Percentiles rank a stretch among this genome's conserved stretches.
phyloP scores from a whole-genome alignment of 2,888 invertebrate species.

The Drosophila leonis region DNA sequence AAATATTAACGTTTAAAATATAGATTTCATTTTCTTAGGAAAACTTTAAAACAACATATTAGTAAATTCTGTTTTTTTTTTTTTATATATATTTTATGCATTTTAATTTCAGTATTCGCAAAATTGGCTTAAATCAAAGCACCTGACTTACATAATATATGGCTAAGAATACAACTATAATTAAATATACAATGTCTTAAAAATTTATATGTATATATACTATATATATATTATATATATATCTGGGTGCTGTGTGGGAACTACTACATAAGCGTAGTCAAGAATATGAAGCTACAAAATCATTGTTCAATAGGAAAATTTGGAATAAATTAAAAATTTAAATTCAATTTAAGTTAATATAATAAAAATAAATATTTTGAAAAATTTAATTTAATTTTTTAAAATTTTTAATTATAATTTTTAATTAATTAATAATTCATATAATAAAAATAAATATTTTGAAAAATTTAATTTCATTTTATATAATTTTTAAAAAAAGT shows the following conservation, averaged over 20 bases:
- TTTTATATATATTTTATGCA: conserved; percentile 38
- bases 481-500: too few relatives aligned
- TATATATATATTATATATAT: conserved; percentile 3
- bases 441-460: too few relatives aligned
- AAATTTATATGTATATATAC: background rate
- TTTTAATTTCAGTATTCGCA: conserved; percentile 59
- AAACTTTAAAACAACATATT: too few relatives aligned
- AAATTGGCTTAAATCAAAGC: conserved; percentile 79
- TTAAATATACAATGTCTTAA: conserved; percentile 50
- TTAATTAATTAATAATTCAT: too few relatives aligned
- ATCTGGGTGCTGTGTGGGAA: conserved; percentile 32
- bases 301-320: background rate
- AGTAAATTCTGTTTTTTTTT: background rate
- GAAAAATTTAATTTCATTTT: too few relatives aligned
- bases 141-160: conserved; percentile 66
- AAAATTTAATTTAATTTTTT: too few relatives aligned
- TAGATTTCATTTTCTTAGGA: too few relatives aligned
- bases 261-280: conserved; percentile 37
- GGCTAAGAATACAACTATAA: conserved; percentile 46
- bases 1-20: too few relatives aligned
- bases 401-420: too few relatives aligned
- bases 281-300: conserved; percentile 15
- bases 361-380: background rate
- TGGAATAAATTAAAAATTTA: background rate
- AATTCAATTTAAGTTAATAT: background rate